Percentiles rank a stretch among this genome's conserved stretches.
Conservation (phyloP, 2,113 vertebrate species). For the Stictonetta naevosa region DNA sequence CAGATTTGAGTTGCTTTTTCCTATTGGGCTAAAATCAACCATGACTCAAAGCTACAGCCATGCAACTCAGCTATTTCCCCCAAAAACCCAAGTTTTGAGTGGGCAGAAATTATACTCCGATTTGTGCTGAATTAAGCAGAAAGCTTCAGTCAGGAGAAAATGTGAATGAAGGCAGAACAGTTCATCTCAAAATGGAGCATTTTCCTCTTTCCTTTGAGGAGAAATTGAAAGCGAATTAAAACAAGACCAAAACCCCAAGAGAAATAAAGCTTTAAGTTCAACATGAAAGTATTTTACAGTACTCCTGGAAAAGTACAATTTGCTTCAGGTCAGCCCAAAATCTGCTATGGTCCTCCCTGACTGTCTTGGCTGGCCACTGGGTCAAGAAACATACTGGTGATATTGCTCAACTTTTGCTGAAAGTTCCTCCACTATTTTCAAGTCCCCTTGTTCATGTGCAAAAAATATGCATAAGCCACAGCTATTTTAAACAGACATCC, state of each 20-base stretch:
- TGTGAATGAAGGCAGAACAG: fast-evolving
- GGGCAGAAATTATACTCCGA: not conserved
- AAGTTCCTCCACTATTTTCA: not conserved
- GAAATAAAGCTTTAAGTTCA: not conserved
- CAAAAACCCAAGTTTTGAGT: not conserved
- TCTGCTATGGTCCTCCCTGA: fast-evolving
- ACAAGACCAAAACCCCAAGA: not conserved
- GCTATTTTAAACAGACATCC: not conserved
- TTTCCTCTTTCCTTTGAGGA: not conserved
- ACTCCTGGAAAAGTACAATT: not conserved
- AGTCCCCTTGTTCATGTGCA: not conserved
- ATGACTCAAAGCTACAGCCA: not conserved
- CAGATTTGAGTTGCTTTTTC: not conserved
- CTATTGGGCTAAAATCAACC: fast-evolving
- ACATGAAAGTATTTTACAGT: not conserved
- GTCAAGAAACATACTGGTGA: not conserved
- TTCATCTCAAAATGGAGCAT: not conserved
- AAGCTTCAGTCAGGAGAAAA: not conserved
- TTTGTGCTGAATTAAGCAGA: not conserved
- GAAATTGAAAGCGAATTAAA: not conserved
- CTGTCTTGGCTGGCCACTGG: not conserved
- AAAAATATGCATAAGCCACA: not conserved
- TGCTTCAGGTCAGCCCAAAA: not conserved
- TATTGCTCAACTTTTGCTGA: not conserved
- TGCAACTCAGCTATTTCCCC: not conserved